A percentile compares a stretch with the other conserved stretches of the same genome.
These are phyloP conservation scores for Troglohyphantes excavatus DNA, from an alignment of 2,888 invertebrate species.

Conservation along the genomic window DNA sequence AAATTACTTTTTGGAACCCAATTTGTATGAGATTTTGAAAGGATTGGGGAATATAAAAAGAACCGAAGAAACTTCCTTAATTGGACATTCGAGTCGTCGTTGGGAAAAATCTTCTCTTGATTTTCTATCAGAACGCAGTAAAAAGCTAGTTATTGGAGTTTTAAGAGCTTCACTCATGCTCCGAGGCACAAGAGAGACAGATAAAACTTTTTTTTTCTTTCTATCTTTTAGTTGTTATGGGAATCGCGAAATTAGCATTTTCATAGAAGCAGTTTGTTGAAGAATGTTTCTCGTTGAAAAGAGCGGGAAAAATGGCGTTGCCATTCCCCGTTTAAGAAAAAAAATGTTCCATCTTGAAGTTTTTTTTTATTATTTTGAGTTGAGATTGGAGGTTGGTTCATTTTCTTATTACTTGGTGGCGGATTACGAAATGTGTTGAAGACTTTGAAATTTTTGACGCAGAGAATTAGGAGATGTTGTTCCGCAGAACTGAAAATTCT, in stretches of 20 bases:
- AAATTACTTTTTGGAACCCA: constrained; percentile 51
- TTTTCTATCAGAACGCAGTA: constrained; percentile 33
- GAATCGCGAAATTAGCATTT: constrained; percentile 55
- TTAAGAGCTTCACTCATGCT: constrained; percentile 17
- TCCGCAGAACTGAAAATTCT: neutral
- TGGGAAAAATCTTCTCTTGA: constrained; percentile 18
- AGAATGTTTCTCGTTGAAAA: neutral
- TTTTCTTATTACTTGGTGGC: neutral
- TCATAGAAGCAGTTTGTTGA: neutral
- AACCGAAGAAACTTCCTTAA: constrained; percentile 17
- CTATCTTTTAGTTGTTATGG: neutral
- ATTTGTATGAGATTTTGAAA: constrained; percentile 44
- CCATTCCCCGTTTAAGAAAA: neutral
- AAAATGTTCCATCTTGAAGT: neutral
- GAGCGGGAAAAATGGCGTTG: neutral
- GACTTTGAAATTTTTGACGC: neutral
- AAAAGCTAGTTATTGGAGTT: constrained; percentile 40
- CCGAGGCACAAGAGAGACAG: neutral
- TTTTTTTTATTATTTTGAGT: neutral
- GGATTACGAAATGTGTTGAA: neutral
- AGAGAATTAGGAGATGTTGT: neutral
- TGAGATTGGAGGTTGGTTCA: neutral
- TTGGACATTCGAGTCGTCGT: constrained; percentile 26
- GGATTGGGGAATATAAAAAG: constrained; percentile 6
- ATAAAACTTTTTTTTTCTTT: neutral